phyloP scores from a whole-genome alignment of 1,140 invertebrate species.

The Apis dorsata region DNA sequence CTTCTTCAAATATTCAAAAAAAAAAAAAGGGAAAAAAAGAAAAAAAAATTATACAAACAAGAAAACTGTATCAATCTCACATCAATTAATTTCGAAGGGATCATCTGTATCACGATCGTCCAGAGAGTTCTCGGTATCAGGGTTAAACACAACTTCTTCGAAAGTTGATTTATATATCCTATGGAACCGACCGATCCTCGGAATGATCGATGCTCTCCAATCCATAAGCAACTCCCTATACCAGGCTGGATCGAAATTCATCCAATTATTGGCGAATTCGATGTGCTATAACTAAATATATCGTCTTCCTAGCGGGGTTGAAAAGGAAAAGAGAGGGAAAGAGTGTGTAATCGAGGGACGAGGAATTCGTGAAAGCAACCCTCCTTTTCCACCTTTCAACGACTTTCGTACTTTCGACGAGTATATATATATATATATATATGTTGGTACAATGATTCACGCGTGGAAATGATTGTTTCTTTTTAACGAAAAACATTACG shows the following conservation, averaged over 20 bases:
- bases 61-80: no score
- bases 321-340: neutral
- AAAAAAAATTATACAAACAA: no score
- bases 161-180: neutral
- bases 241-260: slow-evolving; percentile 22
- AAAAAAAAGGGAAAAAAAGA: no score
- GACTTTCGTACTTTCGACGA: neutral
- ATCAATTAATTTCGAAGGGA: no score
- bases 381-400: slow-evolving; percentile 28
- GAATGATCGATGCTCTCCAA: slow-evolving; percentile 1
- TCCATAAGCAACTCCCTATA: slow-evolving; percentile 2
- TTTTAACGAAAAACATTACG: no score
- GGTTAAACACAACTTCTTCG: neutral
- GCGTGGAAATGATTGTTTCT: no score
- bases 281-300: slow-evolving; percentile 10
- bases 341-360: slow-evolving; percentile 32
- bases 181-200: neutral
- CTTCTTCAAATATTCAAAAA: no score
- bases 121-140: neutral
- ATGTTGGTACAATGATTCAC: no score
- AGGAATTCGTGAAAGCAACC: slow-evolving; percentile 32
- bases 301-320: neutral
- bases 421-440: neutral
- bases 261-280: slow-evolving; percentile 40
- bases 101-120: no score